Percentiles rank a stretch among this genome's conserved stretches.
Evolutionary conservation across 2,113 vertebrate species (phyloP).

Genomic region (Phyllopteryx taeniolatus): DNA sequence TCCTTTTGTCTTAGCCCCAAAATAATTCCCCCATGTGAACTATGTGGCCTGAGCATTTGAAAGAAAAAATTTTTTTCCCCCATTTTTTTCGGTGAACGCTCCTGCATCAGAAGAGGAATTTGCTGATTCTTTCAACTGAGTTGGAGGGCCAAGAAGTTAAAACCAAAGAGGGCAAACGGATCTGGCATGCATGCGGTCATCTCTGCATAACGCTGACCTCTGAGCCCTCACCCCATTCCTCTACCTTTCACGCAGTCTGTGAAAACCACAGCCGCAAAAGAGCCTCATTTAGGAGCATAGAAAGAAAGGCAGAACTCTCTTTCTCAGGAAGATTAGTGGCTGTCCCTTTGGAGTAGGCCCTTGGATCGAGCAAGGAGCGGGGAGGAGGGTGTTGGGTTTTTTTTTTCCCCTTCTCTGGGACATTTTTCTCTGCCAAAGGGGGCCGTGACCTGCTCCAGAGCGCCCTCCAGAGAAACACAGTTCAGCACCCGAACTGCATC

Average conservation of each 20-base stretch:
- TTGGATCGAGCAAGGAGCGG: slow-evolving; percentile 41
- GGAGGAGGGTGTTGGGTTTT: slow-evolving; percentile 11
- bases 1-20: not conserved
- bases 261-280: slow-evolving; percentile 59
- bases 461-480: slow-evolving; percentile 49
- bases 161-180: slow-evolving; percentile 26
- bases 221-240: slow-evolving; percentile 21
- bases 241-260: slow-evolving; percentile 44
- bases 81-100: not conserved
- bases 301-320: slow-evolving; percentile 71
- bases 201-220: slow-evolving; percentile 46
- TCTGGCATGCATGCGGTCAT: slow-evolving; percentile 55
- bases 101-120: slow-evolving; percentile 12
- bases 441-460: slow-evolving; percentile 61
- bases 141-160: slow-evolving; percentile 50
- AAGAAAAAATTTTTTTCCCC: slow-evolving; percentile 2
- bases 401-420: slow-evolving; percentile 53
- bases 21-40: not conserved
- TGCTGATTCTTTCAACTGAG: slow-evolving; percentile 27
- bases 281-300: slow-evolving; percentile 71
- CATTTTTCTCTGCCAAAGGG: slow-evolving; percentile 77
- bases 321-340: slow-evolving; percentile 81
- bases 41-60: not conserved
- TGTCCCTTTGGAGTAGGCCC: slow-evolving; percentile 69
- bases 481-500: slow-evolving; percentile 57